A percentile compares a stretch with the other conserved stretches of the same genome.
These are phyloP conservation scores for Caenorhabditis sp. DNA, from an alignment of 2,888 invertebrate species.

Conservation along the genomic window DNA sequence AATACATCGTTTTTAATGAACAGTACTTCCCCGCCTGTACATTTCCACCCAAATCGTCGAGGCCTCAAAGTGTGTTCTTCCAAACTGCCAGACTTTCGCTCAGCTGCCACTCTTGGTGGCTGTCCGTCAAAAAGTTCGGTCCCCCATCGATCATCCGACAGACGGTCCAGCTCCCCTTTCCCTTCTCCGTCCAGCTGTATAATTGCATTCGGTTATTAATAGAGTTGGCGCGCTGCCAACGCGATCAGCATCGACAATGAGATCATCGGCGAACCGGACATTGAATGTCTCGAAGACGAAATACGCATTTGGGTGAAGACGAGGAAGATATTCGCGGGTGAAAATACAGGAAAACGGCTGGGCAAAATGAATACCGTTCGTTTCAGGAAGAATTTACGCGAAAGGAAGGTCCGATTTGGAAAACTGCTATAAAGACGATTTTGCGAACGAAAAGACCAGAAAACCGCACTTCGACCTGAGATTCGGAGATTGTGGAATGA, in stretches of 20 bases:
- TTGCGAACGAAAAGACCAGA: slow-evolving; percentile 71
- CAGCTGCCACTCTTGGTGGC: no score
- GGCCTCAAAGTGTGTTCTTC: no score
- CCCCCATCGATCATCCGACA: slow-evolving; percentile 32
- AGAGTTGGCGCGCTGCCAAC: slow-evolving; percentile 52
- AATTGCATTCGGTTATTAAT: slow-evolving; percentile 50
- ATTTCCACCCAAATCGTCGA: no score
- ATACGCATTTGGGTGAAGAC: slow-evolving; percentile 78
- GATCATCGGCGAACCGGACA: slow-evolving; percentile 79
- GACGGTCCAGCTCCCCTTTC: slow-evolving; percentile 4
- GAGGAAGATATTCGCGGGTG: slow-evolving; percentile 64
- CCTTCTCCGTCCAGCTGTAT: slow-evolving; percentile 4
- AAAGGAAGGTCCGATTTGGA: slow-evolving; percentile 77
- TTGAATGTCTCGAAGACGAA: slow-evolving; percentile 79
- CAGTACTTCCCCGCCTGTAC: no score
- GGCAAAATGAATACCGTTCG: neutral
- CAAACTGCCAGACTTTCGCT: no score
- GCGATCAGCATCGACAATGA: slow-evolving; percentile 78
- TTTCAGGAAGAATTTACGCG: slow-evolving; percentile 78
- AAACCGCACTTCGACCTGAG: slow-evolving; percentile 77
- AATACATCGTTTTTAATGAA: no score
- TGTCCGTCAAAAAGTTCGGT: slow-evolving; percentile 13
- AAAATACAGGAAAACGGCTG: no score
- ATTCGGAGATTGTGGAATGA: slow-evolving; percentile 79
- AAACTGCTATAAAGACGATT: slow-evolving; percentile 77